Evolutionary conservation across 2,113 vertebrate genomes (phyloP), one percentile per base, ranked within the genome.

Genomic region (Axis porcinus): DNA sequence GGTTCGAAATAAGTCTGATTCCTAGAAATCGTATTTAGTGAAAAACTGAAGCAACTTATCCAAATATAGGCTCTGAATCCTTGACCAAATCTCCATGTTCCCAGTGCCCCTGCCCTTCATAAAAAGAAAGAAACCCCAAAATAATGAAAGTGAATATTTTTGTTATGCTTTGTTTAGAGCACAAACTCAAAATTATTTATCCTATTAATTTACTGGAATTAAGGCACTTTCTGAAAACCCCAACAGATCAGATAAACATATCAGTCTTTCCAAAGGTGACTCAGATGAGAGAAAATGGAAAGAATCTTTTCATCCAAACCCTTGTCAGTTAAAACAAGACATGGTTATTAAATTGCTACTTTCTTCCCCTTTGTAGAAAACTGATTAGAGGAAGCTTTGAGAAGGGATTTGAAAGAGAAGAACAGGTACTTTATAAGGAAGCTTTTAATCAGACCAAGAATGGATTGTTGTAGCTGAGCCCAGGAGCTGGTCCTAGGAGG

Each of bases 21-120:
- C 55, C 28, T 91, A 94, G 86, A 97, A 95, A 86, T 93, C 43
- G 62, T 36, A 88, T 86, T 76, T 33, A 64, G 60, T 60, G 83
- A 96, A 91, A 76, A 95, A 43, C 47, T 70, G 70, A 76, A 89
- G n/a, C 36, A 64, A 70, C 6, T 79, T 57, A 64, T 81, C 57
- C 40, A 84, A 87, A 83, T 52, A 74, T 7, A 91, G 64, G 8
- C 19, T 97, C 23, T 50, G 28, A 21, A 30, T 64, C n/a, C 36
- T 57, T 92, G 23, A 84, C 43, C 79, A 58, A 84, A 93, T 27
- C 52, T 89, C 25, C 70, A 9, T 30, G 23, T 76, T 84, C 78
- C 16, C 21, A 50, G 57, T 21, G 58, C 8, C 15, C 58, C 14
- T 27, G 6, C n/a, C 45, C 40, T 23, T 40, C 3, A 27, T 33